These are phyloP conservation scores for Silurus meridionalis DNA, from an alignment of 2,113 vertebrate genomes.

Conservation along the genomic window DNA sequence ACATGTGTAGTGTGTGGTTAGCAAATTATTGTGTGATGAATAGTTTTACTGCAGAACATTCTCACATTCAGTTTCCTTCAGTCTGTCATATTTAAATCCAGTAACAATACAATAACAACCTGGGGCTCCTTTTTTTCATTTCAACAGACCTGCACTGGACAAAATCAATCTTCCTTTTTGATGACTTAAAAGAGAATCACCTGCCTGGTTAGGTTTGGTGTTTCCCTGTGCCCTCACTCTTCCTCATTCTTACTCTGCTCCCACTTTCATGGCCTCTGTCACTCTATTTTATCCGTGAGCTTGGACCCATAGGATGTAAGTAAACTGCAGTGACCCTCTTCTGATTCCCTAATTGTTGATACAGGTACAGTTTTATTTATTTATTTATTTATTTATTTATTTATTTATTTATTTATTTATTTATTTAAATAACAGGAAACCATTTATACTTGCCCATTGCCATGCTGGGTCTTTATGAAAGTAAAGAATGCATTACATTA, in stretches of 20 bases:
- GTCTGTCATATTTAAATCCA: constrained; percentile 85
- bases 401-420: not conserved
- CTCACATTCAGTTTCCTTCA: constrained; percentile 77
- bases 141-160: constrained; percentile 81
- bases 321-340: constrained; percentile 94
- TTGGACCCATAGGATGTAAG: constrained; percentile 80
- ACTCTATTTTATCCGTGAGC: constrained; percentile 76
- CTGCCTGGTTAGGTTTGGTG: constrained; percentile 80
- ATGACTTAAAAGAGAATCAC: constrained; percentile 84
- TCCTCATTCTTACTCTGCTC: constrained; percentile 39
- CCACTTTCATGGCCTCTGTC: constrained; percentile 47
- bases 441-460: not conserved
- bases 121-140: constrained; percentile 82
- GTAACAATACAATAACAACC: constrained; percentile 93
- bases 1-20: not conserved
- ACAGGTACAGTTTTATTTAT: not conserved
- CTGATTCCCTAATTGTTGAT: constrained; percentile 83
- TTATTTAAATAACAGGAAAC: not conserved
- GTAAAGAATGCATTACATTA: not conserved
- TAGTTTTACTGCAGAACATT: constrained; percentile 47
- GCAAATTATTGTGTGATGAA: not conserved
- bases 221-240: constrained; percentile 60
- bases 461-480: not conserved
- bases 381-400: not conserved
- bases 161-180: constrained; percentile 91